These are phyloP conservation scores for Bos javanicus DNA, from an alignment of 2,113 vertebrate genomes.

Conservation along the genomic window DNA sequence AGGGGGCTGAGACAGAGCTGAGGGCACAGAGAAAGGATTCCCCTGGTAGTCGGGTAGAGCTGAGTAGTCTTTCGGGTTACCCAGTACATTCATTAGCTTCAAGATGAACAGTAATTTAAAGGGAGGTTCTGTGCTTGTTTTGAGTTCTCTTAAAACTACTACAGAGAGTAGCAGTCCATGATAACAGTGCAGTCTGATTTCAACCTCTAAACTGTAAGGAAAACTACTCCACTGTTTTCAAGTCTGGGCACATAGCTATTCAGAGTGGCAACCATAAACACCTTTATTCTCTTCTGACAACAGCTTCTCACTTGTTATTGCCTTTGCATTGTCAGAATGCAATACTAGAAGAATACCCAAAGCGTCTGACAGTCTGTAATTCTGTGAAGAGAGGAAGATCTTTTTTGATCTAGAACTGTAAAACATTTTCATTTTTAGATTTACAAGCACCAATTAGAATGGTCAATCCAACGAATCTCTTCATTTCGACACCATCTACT, in stretches of 20 bases:
- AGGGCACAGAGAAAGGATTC: neutral
- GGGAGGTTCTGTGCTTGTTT: neutral
- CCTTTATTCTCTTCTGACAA: neutral
- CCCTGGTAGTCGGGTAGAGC: fast-evolving
- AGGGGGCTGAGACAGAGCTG: neutral
- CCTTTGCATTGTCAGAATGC: neutral
- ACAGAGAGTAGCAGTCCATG: neutral
- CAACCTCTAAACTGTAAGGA: neutral
- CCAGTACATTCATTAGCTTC: neutral
- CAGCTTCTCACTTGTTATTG: neutral
- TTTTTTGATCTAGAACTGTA: neutral
- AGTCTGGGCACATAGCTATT: neutral
- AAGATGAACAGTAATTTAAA: neutral
- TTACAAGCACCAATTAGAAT: neutral
- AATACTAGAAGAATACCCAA: neutral
- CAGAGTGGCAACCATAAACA: neutral
- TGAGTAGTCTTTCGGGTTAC: neutral
- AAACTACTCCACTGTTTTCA: neutral
- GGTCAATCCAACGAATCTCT: neutral
- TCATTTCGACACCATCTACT: neutral
- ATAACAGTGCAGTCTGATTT: neutral
- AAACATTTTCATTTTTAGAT: neutral
- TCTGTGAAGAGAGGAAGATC: neutral
- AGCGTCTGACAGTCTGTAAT: neutral
- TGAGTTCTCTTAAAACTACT: neutral